Conservation (phyloP, 1,140 invertebrate genomes). For the Drosophila subpulchrella region DNA sequence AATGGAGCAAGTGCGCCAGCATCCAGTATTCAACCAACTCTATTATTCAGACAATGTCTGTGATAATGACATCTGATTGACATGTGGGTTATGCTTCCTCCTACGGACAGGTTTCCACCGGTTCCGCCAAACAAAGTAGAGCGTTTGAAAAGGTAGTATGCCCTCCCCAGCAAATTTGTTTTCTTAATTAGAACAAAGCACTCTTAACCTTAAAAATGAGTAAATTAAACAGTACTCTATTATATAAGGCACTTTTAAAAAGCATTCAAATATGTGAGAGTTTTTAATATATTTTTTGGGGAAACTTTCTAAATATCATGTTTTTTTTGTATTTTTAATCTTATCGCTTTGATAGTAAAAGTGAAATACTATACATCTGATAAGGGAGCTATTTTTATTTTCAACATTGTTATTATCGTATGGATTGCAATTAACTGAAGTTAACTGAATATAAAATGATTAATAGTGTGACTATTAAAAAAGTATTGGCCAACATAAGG, state of each 20-base stretch:
- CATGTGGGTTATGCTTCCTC: slow-evolving; percentile 68
- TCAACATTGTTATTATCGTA: neutral
- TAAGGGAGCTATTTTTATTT: neutral
- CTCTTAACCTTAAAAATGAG: too few relatives aligned
- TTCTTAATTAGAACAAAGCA: too few relatives aligned
- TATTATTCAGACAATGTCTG: slow-evolving; percentile 47
- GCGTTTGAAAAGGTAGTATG: slow-evolving; percentile 1
- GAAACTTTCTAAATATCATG: too few relatives aligned
- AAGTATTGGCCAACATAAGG: neutral
- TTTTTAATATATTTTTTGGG: too few relatives aligned
- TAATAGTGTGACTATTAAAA: neutral
- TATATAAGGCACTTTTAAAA: too few relatives aligned
- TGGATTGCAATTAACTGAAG: neutral
- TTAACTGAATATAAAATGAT: neutral
- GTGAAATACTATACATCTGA: neutral
- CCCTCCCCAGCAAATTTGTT: too few relatives aligned
- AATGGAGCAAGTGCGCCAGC: slow-evolving; percentile 21
- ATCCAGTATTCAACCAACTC: slow-evolving; percentile 43
- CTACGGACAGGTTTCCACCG: slow-evolving; percentile 7
- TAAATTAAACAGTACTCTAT: too few relatives aligned
- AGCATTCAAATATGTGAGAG: too few relatives aligned
- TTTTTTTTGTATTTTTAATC: neutral
- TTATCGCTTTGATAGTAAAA: neutral
- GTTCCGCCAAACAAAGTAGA: slow-evolving; percentile 1
- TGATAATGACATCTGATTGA: slow-evolving; percentile 68